Evolutionary conservation across 23 tunicate species (phyloP), one percentile per base, ranked within the genome.

Genomic region (Halocynthia roretzi): DNA sequence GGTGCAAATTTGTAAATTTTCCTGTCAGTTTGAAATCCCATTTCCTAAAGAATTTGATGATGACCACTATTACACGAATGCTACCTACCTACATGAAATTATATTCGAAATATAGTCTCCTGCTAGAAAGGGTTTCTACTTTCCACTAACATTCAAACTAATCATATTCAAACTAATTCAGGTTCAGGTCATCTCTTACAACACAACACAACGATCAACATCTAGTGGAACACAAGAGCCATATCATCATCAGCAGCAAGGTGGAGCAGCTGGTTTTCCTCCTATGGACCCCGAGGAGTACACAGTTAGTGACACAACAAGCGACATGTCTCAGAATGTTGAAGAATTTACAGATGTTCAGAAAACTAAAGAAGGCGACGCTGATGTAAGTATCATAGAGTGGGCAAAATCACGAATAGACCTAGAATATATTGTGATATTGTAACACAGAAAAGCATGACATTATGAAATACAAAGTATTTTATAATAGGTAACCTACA

Each of bases 301-400:
- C 76, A 61, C 53, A 56, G 67, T 71, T 80, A 85, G 83, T 22
- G 91, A 91, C 78, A 81, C 87, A n/a, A 76, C 71, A 66, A 52
- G 68, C 12, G 86, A 91, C 69, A 83, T 85, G 23, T 71, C 81
- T 19, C 82, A 77, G 50, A 85, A 91, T 53, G 92, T 84, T 15
- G 56, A 80, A 53, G 97, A 86, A 31, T 80, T 70, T 31, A 91
- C 97, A 17, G 97, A 91, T 61, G 97, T 91, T 15, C 86, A 91
- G 61, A 84, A 85, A 74, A 66, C 82, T 5, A 81, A 82, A 64
- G 97, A 91, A n/a, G 97, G 97, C 53, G 97, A 91, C 76, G 76
- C 86, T 12, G 97, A 91, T 72, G 97, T 91, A 70, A 81, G 68
- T 57, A 22, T 2, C 48, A 14, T 78, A 18, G 63, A 58, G 15